Evolutionary conservation across 1,140 invertebrate genomes (phyloP), one percentile per base, ranked within the genome.

Genomic region (Zaprionus davidi): DNA sequence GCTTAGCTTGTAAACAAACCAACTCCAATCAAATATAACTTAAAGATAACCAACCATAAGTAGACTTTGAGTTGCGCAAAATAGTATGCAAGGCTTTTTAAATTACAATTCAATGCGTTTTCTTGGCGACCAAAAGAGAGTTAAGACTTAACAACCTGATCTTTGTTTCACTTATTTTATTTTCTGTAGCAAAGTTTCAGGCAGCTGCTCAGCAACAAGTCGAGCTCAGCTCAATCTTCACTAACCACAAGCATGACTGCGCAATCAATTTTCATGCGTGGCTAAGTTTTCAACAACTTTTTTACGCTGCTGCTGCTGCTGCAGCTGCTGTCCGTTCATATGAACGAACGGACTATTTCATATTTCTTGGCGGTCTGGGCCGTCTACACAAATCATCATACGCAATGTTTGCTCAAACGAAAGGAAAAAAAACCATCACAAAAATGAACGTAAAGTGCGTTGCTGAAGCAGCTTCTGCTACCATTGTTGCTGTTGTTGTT

Each of bases 301-400:
- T 71, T 57, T 71, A 13, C 12, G 5, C 41, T 15, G 55, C 77
- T 71, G 58, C 76, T 28, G 31, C 31, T 9, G 31, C 31, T 34
- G n/a, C n/a, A n/a, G n/a, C n/a, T n/a, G n/a, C n/a, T 82, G 56
- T 59, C 57, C 46, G 41, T 53, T 79, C 63, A 70, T 63, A 55
- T 76, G 75, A 71, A 78, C 64, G 70, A 63, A 70, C 57, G 67
- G 53, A 67, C 69, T 75, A 68, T 63, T 79, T 79, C 82, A 85
- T 86, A 86, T 82, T 79, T 82, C 60, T 84, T 63, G 38, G 66
- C 58, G 74, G 53, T 78, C 70, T 58, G 68, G 22, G 64, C 67
- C 78, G 84, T 87, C 83, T 80, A 83, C 80, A 87, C 78, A 87
- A 87, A 87, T 87, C 83, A 87, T 87, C 74, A 57, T 83, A 80